These are phyloP conservation scores for Drosophila glabriapex DNA, from an alignment of 2,888 invertebrate species.

Conservation along the genomic window DNA sequence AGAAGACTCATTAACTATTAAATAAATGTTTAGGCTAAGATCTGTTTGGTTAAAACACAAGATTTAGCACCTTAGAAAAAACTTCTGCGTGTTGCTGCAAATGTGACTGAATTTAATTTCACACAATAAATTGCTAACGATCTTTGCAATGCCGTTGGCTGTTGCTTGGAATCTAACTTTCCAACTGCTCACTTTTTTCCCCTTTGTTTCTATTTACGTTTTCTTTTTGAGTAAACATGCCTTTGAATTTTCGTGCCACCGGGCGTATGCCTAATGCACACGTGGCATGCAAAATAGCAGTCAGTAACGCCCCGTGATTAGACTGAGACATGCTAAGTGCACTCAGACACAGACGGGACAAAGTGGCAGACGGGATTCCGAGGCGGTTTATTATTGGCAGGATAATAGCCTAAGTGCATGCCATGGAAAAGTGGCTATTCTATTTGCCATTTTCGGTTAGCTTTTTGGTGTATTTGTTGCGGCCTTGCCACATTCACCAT, in stretches of 20 bases:
- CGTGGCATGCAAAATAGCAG: constrained; percentile 73
- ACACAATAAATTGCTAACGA: constrained; percentile 24
- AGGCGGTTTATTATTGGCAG: constrained; percentile 5
- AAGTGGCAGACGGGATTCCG: background rate
- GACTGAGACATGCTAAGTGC: constrained; percentile 72
- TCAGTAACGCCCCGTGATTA: constrained; percentile 75
- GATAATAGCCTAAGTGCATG: constrained; percentile 61
- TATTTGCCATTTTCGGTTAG: constrained; percentile 30
- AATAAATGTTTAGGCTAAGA: constrained; percentile 1
- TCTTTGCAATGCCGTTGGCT: constrained; percentile 39
- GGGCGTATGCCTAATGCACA: constrained; percentile 66
- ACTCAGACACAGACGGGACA: constrained; percentile 30
- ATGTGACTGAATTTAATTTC: constrained; percentile 25
- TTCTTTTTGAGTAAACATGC: constrained; percentile 49
- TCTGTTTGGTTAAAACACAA: constrained; percentile 24
- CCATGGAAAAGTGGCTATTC: constrained; percentile 42
- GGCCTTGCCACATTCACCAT: constrained; percentile 42
- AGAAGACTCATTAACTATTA: background rate
- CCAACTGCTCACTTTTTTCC: constrained; percentile 35
- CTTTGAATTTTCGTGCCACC: constrained; percentile 54
- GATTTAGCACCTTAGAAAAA: constrained; percentile 25
- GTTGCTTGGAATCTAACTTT: constrained; percentile 28
- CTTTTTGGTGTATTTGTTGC: constrained; percentile 36
- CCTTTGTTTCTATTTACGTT: constrained; percentile 10
- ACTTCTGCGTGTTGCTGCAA: constrained; percentile 40